A percentile compares a stretch with the other conserved stretches of the same genome.
phyloP scores from a whole-genome alignment of 2,113 vertebrate genomes.

The Brevimyrus niger region DNA sequence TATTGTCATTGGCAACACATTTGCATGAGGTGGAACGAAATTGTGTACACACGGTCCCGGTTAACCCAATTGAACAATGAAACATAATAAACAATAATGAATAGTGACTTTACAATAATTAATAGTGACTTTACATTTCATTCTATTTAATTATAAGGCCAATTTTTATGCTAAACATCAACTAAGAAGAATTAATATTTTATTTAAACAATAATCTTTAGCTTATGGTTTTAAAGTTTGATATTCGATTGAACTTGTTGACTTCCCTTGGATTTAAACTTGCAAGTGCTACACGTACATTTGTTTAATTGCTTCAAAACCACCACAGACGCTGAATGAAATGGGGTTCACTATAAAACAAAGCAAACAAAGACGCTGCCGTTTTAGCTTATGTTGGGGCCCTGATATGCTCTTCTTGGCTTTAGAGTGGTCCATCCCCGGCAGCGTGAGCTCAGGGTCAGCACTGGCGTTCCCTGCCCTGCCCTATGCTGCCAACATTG shows the following conservation, averaged over 20 bases:
- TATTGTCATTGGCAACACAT: too few species aligned
- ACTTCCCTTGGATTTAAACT: neutral
- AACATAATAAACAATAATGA: too few species aligned
- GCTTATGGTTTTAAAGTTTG: neutral
- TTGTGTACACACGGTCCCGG: too few species aligned
- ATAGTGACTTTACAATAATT: too few species aligned
- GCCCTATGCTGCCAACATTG: constrained; percentile 42
- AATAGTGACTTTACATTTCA: neutral
- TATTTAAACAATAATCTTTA: neutral
- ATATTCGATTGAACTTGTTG: neutral
- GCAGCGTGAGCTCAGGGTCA: constrained; percentile 16
- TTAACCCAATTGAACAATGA: too few species aligned
- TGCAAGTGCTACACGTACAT: neutral
- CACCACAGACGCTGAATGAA: neutral
- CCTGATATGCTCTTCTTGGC: neutral
- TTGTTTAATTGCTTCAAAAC: neutral
- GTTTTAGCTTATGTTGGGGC: neutral
- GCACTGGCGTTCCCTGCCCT: constrained; percentile 34
- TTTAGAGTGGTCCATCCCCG: constrained; percentile 40
- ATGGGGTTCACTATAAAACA: neutral
- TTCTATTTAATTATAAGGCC: neutral
- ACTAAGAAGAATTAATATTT: neutral
- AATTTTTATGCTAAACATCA: neutral
- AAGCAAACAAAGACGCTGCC: neutral
- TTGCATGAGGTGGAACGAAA: too few species aligned